phyloP scores from a whole-genome alignment of 1,140 invertebrate genomes.

The Drosophila virilis region DNA sequence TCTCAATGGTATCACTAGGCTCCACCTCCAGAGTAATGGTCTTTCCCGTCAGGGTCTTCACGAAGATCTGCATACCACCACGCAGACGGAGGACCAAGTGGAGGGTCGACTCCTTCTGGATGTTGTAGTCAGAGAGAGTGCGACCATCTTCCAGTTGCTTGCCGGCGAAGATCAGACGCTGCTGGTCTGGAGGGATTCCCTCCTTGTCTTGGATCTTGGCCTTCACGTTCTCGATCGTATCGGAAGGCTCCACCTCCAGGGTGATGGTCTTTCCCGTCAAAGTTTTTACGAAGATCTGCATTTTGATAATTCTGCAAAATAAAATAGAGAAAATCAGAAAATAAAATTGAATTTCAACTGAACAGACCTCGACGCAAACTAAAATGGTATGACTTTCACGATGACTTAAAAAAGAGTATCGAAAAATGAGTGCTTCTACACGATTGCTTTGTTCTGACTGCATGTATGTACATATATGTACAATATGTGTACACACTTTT shows the following conservation, averaged over 20 bases:
- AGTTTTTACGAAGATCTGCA: slow-evolving; percentile 93
- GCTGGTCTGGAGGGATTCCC: slow-evolving; percentile 91
- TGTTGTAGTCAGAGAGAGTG: slow-evolving; percentile 92
- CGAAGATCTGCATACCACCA: slow-evolving; percentile 93
- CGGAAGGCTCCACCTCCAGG: slow-evolving; percentile 91
- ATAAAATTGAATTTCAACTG: not conserved
- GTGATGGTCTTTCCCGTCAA: slow-evolving; percentile 94
- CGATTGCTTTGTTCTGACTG: slow-evolving; percentile 21
- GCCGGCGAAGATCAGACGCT: slow-evolving; percentile 90
- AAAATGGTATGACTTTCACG: not conserved
- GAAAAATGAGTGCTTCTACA: not conserved
- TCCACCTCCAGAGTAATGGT: slow-evolving; percentile 93
- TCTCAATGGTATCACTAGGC: slow-evolving; percentile 92
- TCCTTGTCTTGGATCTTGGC: slow-evolving; percentile 91
- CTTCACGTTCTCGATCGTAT: slow-evolving; percentile 94
- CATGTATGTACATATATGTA: too few relatives aligned
- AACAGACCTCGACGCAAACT: not conserved
- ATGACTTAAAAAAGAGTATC: not conserved
- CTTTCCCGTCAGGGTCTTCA: slow-evolving; percentile 93
- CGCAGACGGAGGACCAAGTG: slow-evolving; percentile 93
- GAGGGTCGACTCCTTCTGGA: slow-evolving; percentile 95
- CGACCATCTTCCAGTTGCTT: slow-evolving; percentile 93
- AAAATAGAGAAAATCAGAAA: not conserved
- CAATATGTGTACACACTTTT: not conserved
- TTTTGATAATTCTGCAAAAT: slow-evolving; percentile 67